Evolutionary conservation across 2,888 invertebrate genomes (phyloP), one percentile per base, ranked within the genome.

Genomic region (Thecocarcelia acutangulata): DNA sequence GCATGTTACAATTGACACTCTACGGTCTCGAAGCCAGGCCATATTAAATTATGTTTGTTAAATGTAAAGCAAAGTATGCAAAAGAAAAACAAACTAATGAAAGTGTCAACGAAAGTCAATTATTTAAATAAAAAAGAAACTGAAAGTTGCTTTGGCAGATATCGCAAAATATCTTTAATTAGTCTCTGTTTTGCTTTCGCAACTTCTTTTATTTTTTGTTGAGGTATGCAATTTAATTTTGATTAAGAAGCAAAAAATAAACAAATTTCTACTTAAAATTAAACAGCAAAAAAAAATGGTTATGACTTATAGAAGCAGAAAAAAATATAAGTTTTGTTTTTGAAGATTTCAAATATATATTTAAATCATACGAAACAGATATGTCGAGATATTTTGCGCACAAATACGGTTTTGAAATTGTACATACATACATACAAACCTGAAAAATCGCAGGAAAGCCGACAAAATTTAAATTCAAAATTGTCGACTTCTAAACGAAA

Each of bases 41-140:
- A 50, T 8, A 50, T 52, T 44, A 64, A 42, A 21, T 72, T 50
- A 44, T 64, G 58, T 69, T 58, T 44, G 58, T 64, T 52, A 24
- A 50, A 72, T 66, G 17, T 50, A 37, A 63, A 58, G 15, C n/a
- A 64, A 56, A 8, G 33, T 8, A 44, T 15, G 44, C 12, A 63
- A 9, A 21, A 63, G 37, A 33, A 46, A 28, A 12, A n/a, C 28
- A 4, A 52, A 24, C 59, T 37, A 77, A 72, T 46, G 68, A 78
- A 82, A 78, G 82, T 78, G 69, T 59, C 82, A 82, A 82, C 74
- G 77, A 78, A 82, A 82, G 82, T 78, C 74, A 74, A 78, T 78
- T 82, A 78, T 82, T 82, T 61, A 78, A 82, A 75, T 75, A 56
- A 70, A 78, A 78, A 74, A 59, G 78, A 78, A 78, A 78, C 70